Conservation (phyloP, 2,888 invertebrate genomes). For the Cylloceria caligata region DNA sequence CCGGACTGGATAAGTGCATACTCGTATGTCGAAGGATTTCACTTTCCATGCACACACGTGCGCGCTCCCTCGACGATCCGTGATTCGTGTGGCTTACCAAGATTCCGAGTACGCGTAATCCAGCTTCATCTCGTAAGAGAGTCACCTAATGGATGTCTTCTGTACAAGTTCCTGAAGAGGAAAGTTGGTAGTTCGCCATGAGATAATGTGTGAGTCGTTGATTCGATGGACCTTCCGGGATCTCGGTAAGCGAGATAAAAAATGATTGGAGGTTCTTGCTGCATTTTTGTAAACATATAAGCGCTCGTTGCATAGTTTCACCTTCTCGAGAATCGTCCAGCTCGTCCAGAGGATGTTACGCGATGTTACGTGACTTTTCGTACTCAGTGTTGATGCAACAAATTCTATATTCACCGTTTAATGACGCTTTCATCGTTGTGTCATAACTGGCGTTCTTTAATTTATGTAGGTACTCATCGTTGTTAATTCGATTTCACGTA, state of each 20-base stretch:
- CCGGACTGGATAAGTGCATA: constrained; percentile 22
- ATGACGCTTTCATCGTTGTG: no score
- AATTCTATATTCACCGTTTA: neutral
- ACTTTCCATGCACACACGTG: constrained; percentile 60
- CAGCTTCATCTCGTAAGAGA: constrained; percentile 52
- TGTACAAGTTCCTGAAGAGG: constrained; percentile 16
- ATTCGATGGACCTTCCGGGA: constrained; percentile 39
- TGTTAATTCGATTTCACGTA: neutral
- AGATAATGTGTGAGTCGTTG: neutral
- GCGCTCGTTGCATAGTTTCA: neutral
- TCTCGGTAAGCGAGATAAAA: constrained; percentile 6
- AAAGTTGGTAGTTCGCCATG: constrained; percentile 20
- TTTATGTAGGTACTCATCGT: neutral
- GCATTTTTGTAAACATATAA: neutral
- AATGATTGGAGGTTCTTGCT: neutral
- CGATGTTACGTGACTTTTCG: no score
- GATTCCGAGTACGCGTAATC: constrained; percentile 7
- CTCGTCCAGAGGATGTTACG: neutral
- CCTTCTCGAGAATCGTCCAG: neutral
- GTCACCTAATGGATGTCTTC: constrained; percentile 34
- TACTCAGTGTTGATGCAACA: no score
- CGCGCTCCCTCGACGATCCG: constrained; percentile 20
- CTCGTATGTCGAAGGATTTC: constrained; percentile 46
- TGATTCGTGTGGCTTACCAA: constrained; percentile 16
- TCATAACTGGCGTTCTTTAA: no score